Evolutionary conservation across 2,113 vertebrate species (phyloP).

Genomic region (Spilogale gracilis): DNA sequence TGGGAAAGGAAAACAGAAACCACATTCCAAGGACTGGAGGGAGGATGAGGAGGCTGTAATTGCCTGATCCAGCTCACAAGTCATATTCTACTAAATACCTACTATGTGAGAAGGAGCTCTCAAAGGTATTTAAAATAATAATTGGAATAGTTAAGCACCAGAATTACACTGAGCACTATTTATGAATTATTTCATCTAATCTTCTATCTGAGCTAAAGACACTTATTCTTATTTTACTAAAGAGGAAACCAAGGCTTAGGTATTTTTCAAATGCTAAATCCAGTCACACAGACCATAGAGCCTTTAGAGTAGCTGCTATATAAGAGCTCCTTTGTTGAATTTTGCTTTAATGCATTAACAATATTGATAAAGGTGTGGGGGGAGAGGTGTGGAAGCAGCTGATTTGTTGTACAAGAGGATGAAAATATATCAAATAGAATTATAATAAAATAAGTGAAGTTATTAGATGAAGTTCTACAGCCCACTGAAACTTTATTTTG

Average conservation of each 20-base stretch:
- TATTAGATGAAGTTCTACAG: neutral
- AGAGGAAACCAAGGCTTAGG: neutral
- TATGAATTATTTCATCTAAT: neutral
- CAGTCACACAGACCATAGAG: neutral
- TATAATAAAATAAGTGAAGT: neutral
- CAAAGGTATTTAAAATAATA: conserved; percentile 35
- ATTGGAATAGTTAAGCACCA: neutral
- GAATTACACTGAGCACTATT: neutral
- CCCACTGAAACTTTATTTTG: neutral
- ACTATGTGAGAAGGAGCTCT: neutral
- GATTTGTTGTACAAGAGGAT: neutral
- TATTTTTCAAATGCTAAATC: neutral
- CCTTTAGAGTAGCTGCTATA: neutral
- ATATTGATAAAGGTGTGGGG: neutral
- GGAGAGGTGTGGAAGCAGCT: fast-evolving
- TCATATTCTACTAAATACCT: neutral
- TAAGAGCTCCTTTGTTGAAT: neutral
- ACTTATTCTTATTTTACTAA: neutral
- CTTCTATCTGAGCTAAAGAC: neutral
- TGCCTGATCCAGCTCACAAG: neutral
- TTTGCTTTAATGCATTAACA: neutral
- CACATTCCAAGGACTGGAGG: neutral
- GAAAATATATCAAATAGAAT: neutral
- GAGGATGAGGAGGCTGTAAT: neutral
- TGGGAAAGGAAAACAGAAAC: neutral